Conservation (phyloP, 1,140 invertebrate species). For the Leptinotarsa defecta region DNA sequence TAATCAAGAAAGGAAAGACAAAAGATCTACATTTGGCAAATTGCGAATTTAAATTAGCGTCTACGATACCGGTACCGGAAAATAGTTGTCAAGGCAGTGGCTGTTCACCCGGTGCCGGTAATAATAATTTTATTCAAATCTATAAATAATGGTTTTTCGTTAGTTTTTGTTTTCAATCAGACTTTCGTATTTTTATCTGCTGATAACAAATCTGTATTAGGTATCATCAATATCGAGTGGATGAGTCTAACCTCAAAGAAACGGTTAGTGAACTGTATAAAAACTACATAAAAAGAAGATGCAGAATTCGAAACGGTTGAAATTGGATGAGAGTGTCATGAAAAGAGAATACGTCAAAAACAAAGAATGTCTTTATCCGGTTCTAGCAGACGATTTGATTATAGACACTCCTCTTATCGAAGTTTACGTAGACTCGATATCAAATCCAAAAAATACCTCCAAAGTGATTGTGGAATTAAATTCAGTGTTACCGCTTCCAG, state of each 20-base stretch:
- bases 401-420: constrained; percentile 60
- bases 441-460: constrained; percentile 67
- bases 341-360: neutral
- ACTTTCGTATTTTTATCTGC: neutral
- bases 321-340: constrained; percentile 31
- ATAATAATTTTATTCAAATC: too few species aligned
- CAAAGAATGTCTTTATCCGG: constrained; percentile 46
- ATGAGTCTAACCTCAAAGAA: neutral
- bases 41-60: too few species aligned
- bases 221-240: neutral
- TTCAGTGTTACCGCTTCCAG: constrained; percentile 62
- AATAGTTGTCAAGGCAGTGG: too few species aligned
- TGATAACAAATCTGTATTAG: neutral
- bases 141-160: too few species aligned
- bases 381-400: constrained; percentile 61
- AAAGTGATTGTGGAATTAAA: constrained; percentile 64
- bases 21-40: too few species aligned
- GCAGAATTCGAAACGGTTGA: constrained; percentile 36
- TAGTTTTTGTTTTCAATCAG: neutral
- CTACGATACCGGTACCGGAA: neutral
- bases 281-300: constrained; percentile 18
- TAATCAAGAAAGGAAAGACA: too few species aligned
- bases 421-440: constrained; percentile 65
- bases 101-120: too few species aligned
- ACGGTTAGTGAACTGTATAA: too few species aligned